Evolutionary conservation across 2,113 vertebrate species (phyloP), one percentile per base, ranked within the genome.

Genomic region (Caretta caretta): DNA sequence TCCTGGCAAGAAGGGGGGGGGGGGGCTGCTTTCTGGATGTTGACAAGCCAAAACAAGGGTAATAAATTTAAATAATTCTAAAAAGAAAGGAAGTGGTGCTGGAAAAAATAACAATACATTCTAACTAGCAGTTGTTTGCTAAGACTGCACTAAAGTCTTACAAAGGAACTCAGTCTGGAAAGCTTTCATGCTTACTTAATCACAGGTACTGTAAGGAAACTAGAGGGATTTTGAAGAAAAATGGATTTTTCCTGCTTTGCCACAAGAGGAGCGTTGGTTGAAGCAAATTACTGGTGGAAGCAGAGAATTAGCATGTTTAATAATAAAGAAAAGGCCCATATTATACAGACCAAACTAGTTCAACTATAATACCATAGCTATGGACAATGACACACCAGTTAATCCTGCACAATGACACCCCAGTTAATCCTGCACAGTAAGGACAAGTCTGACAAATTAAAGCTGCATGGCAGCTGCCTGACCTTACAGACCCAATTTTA

Each of bases 1-100:
- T 57, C 25, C 6, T 1, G 89, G 83, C 1, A 0, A 79, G 2
- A 3, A 0, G 0, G 38, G 42, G 2, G 4, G n/a, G 0, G 38
- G 42, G 0, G 0, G 3, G 88, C 69, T 5, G 4, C 38, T 25
- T 17, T 84, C 56, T 62, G 56, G 17, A 29, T 4, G 20, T 78
- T 94, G 89, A 78, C 84, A 83, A 92, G 84, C 11, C 46, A 46
- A 27, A 90, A 22, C 2, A 80, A 75, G 50, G 0, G 0, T 3
- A 54, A 50, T 48, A 80, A 3, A 0, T 79, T 56, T 38, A 87
- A 49, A 31, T 4, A 1, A 22, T 20, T 48, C 65, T 35, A 17
- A 57, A 56, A 13, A 53, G 91, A 91, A 65, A 89, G 29, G 80
- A 89, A 92, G 35, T 1, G 0, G 25, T 78, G 83, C 27, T 42